Percentiles rank a stretch among this genome's conserved stretches.
Conservation (phyloP, 2,888 invertebrate species). For the Dusona sp. region DNA sequence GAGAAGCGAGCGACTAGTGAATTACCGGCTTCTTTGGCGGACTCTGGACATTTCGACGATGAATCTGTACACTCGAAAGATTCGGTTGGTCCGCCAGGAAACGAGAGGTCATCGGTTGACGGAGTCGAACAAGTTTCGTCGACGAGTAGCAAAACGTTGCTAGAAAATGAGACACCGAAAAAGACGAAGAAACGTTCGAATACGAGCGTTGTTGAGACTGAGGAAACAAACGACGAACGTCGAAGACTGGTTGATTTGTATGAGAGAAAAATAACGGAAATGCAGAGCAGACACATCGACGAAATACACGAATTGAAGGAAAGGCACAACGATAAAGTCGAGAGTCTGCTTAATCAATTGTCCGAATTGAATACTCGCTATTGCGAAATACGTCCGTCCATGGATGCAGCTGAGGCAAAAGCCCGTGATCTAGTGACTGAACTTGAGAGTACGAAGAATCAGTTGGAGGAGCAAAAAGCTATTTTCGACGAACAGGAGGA, state of each 20-base stretch:
- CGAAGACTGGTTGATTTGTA: conserved; percentile 89
- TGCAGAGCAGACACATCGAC: conserved; percentile 88
- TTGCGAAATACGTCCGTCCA: conserved; percentile 91
- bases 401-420: conserved; percentile 89
- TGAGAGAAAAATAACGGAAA: conserved; percentile 91
- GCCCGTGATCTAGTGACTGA: conserved; percentile 90
- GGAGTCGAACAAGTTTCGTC: conserved; percentile 39
- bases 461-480: conserved; percentile 89
- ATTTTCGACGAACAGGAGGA: conserved; percentile 89
- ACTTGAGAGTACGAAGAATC: conserved; percentile 89
- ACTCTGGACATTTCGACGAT: conserved; percentile 95
- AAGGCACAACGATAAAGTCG: conserved; percentile 90
- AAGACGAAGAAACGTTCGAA: conserved; percentile 33
- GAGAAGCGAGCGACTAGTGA: conserved; percentile 85
- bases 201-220: conserved; percentile 26
- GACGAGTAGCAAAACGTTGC: conserved; percentile 20
- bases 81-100: conserved; percentile 85
- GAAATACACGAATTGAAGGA: conserved; percentile 92
- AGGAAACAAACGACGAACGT: conserved; percentile 85
- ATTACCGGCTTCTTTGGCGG: conserved; percentile 92
- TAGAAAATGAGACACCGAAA: conserved; percentile 21
- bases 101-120: conserved; percentile 68
- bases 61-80: conserved; percentile 92
- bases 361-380: conserved; percentile 92
- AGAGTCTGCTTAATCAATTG: conserved; percentile 89